Base-by-base conservation (phyloP, 2,888 invertebrate species). In the Rotaria magnacalcarata region DNA sequence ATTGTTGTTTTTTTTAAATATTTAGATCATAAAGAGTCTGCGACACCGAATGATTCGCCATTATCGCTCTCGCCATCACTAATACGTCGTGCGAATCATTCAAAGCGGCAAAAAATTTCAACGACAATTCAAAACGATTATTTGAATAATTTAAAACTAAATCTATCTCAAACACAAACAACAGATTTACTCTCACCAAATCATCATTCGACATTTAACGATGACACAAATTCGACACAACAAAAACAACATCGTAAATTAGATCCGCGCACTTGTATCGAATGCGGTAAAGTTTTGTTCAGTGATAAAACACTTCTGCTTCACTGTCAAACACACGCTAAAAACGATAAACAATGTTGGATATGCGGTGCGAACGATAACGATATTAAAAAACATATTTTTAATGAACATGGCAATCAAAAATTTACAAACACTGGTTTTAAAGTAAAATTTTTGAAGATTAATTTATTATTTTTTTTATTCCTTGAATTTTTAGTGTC, bases 291-390 rank as follows among this genome's bases (percentile, higher is more conserved):
- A 56, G n/a, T 54, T 2, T 56, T 84, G 41, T 84, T 84, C 34
- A 84, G 34, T 54, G 27, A 52, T 84, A 84, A 84, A 56, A 21
- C 41, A 41, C 56, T 54, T 54, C 7, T 84, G n/a, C 34, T 84
- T 7, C 84, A 84, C 34, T 41, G 84, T 54, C 84, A 84, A 24
- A 56, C 52, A 11, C 84, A 84, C 47, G 34, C 84, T 41, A 84
- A 84, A 54, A 56, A 54, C 19, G 56, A 54, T 16, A 56, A 84
- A 52, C 52, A 52, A 56, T 84, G 84, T 84, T 84, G 84, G 84
- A 56, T 84, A 54, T 84, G 84, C n/a, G 56, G 56, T 21, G 14
- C 24, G 3, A 27, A 21, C 14, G 84, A 54, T 54, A 27, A 84
- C 34, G 84, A 84, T 56, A 56, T 84, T n/a, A 52, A 56, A 52